Percentiles rank a stretch among this genome's conserved stretches.
These are phyloP conservation scores for Temnopleurus reevesii DNA, from an alignment of 53 echinoderm and acorn worm species.

Conservation along the genomic window DNA sequence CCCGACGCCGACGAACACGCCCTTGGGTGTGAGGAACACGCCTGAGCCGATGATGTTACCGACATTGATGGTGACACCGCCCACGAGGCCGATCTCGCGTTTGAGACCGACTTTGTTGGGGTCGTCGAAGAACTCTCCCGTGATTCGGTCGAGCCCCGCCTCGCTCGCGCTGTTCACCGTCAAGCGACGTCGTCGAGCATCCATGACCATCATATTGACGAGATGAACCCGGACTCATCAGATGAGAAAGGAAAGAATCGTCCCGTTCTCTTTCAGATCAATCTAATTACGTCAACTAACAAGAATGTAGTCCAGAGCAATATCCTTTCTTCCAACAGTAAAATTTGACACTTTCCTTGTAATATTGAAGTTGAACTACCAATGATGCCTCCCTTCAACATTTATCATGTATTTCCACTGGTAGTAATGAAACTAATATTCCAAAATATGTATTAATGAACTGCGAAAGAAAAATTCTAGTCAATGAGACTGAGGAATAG, in stretches of 20 bases:
- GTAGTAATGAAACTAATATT: too few species aligned
- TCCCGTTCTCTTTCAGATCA: too few species aligned
- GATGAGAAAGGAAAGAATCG: too few species aligned
- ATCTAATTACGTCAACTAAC: too few species aligned
- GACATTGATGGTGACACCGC: constrained; percentile 79
- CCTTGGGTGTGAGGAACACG: constrained; percentile 83
- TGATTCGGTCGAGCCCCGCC: constrained; percentile 38
- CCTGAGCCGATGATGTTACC: constrained; percentile 90
- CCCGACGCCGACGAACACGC: constrained; percentile 74
- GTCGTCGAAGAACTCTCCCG: constrained; percentile 1
- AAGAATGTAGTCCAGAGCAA: too few species aligned
- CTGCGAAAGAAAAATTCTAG: background rate
- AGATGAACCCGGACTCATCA: too few species aligned
- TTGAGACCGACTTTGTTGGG: constrained; percentile 59
- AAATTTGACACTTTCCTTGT: too few species aligned
- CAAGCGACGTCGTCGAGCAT: background rate
- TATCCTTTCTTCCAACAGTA: too few species aligned
- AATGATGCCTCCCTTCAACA: too few species aligned
- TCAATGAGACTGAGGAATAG: background rate
- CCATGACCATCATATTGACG: too few species aligned
- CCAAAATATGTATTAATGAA: background rate
- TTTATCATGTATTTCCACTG: too few species aligned
- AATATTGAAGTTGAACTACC: too few species aligned
- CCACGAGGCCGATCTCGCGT: constrained; percentile 67
- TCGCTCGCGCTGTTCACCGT: constrained; percentile 48